Conservation (phyloP, 2,113 vertebrate species). For the Ardeotis arabs region DNA sequence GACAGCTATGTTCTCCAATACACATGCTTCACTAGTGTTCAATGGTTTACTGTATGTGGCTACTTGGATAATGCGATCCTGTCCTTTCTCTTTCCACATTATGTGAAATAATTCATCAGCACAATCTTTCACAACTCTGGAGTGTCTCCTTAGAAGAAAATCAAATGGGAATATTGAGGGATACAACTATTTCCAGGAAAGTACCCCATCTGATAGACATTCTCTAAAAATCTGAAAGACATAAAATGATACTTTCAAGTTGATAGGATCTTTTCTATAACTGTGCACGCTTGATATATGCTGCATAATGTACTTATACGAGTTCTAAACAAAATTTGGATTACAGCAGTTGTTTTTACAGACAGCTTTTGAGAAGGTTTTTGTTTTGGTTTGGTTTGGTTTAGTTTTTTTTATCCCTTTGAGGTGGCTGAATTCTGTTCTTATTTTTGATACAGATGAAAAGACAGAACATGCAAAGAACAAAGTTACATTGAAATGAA, state of each 20-base stretch:
- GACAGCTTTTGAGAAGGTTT: not conserved
- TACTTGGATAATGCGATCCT: not conserved
- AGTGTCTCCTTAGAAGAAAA: not conserved
- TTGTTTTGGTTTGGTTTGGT: not conserved
- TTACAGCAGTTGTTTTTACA: not conserved
- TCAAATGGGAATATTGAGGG: not conserved
- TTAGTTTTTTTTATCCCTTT: not conserved
- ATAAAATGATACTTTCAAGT: not conserved
- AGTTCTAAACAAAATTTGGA: not conserved
- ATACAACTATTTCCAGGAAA: not conserved
- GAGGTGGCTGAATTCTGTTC: not conserved
- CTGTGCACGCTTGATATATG: not conserved
- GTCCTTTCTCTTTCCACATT: not conserved
- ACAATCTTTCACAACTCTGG: not conserved
- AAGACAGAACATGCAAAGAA: not conserved
- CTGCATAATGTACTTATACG: not conserved
- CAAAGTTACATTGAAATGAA: not conserved
- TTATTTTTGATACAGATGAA: not conserved
- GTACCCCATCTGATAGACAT: not conserved
- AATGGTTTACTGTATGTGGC: not conserved
- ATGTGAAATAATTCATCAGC: not conserved
- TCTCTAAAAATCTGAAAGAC: not conserved
- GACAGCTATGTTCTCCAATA: not conserved
- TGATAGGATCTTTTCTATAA: not conserved
- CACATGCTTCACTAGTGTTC: accelerated